Evolutionary conservation across 1,140 invertebrate species (phyloP), one percentile per base, ranked within the genome.

Genomic region (Laodelphax striatellus): DNA sequence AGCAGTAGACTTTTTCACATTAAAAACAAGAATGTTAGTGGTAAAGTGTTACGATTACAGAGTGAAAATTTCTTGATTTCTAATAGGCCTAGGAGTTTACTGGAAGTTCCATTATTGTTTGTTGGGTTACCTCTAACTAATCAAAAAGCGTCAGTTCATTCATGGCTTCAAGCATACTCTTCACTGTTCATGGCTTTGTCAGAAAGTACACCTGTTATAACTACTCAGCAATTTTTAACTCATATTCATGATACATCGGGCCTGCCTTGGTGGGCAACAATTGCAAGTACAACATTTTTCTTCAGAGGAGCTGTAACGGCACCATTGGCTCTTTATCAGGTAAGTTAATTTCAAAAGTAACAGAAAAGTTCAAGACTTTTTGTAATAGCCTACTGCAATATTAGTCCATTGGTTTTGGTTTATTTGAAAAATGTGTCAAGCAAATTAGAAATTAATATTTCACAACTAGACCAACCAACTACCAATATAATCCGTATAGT

Each of bases 261-360:
- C 5, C 69, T 92, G 19, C 85, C 89, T 44, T 94, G 91, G 91
- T 93, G 90, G 86, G 79, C 80, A 1, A 80, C 84, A 14, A 88
- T 94, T 60, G 68, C 88, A 4, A 61, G 86, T 1, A 79, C 83
- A 10, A 90, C 90, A 9, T 67, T 89, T 55, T 57, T 83, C 8
- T 69, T 89, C 43, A 76, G 89, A 67, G 72, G 76, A 13, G 31
- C 75, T 14, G 73, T 92, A 52, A 90, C 88, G 16, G 68, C 93
- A 19, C 90, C 91, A 2, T 67, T 93, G 41, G 79, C 84, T 46
- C 67, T 92, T 34, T 87, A 89, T 70, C 84, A 86, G 69, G 77
- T 77, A 68, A 62, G 54, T 17, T 46, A 24, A 28, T 38, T 38
- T 38, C 24, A 28, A 4, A n/a, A 11, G 34, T 38, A 5, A 38